Base-by-base conservation (phyloP, 2,113 vertebrate genomes). In the Aldabrachelys gigantea region DNA sequence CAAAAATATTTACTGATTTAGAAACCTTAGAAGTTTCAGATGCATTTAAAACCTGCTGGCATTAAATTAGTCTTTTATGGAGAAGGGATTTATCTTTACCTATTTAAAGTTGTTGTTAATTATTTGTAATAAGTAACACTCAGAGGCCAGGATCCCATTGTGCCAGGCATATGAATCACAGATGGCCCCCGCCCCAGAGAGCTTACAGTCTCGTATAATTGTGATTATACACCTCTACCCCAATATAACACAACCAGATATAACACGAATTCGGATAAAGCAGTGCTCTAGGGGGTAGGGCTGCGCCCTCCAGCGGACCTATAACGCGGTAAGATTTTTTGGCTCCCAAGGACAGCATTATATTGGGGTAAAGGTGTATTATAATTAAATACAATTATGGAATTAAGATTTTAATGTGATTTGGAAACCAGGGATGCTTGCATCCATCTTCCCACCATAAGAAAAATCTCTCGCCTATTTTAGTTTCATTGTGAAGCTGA, bases 171-270 rank as follows among this genome's bases (percentile, higher is more conserved):
- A 41, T 82, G 6, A 1, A 24, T 65, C 91, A 91, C 88, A 41
- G 93, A n/a, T 47, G 87, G 31, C 38, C 22, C 49, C 80, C 49
- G 50, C 65, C 89, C 86, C 1, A 0, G 41, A 91, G 50, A 59
- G 89, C 82, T 72, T 90, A 53, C 47, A 83, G 53, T 79, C 76
- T 54, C 83, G 83, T 87, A 88, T 91, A 90, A 93, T 91, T 91
- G 79, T 84, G 79, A 49, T 84, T 86, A 38, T 78, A 49, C 47
- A 49, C 47, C 47, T 49, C 10, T 49, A 49, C 10, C 47, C 47
- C 47, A 47, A 47, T 47, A 47, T 47, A 47, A 47, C 47, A 8
- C 6, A 8, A 47, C 47, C 47, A 7, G 8, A 10, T 49, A 49
- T 49, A 49, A 49, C 47, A 11, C 10, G 47, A 49, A 49, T 49